Conservation (phyloP, 1,140 invertebrate genomes). For the Caerostris darwini region DNA sequence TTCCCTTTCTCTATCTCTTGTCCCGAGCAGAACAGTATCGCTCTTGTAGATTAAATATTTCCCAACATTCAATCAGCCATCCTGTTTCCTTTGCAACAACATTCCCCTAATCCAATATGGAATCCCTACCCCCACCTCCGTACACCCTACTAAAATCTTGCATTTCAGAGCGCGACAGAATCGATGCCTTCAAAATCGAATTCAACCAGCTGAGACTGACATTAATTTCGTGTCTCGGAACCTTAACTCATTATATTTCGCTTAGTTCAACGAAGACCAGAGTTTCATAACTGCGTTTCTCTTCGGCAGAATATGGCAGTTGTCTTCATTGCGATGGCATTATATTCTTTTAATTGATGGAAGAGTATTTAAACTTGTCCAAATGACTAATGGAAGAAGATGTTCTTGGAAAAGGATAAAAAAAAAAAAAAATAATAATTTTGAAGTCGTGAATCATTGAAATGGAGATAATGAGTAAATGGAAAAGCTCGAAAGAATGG, state of each 20-base stretch:
- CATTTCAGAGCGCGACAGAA: conserved; percentile 37
- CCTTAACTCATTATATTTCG: conserved; percentile 65
- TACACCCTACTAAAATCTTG: neutral
- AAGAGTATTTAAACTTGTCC: neutral
- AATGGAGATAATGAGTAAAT: too few relatives aligned
- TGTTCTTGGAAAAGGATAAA: neutral
- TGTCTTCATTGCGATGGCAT: conserved; percentile 20
- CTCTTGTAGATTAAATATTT: conserved; percentile 5
- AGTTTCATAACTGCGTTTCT: conserved; percentile 35
- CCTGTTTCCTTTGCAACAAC: neutral
- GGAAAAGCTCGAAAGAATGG: too few relatives aligned
- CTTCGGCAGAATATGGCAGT: conserved; percentile 46
- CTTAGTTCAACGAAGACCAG: conserved; percentile 12
- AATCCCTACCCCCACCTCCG: neutral
- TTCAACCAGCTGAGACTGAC: conserved; percentile 64
- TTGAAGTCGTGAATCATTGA: too few relatives aligned
- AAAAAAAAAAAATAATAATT: too few relatives aligned
- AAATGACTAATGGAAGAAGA: neutral
- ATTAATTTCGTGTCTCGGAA: conserved; percentile 68
- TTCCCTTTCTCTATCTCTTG: neutral
- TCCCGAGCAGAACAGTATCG: neutral
- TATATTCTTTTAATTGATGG: conserved; percentile 59
- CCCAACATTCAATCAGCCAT: neutral
- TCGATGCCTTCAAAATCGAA: conserved; percentile 71
- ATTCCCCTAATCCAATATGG: conserved; percentile 17